These are phyloP conservation scores for Meles meles DNA, from an alignment of 2,113 vertebrate species.

Conservation along the genomic window DNA sequence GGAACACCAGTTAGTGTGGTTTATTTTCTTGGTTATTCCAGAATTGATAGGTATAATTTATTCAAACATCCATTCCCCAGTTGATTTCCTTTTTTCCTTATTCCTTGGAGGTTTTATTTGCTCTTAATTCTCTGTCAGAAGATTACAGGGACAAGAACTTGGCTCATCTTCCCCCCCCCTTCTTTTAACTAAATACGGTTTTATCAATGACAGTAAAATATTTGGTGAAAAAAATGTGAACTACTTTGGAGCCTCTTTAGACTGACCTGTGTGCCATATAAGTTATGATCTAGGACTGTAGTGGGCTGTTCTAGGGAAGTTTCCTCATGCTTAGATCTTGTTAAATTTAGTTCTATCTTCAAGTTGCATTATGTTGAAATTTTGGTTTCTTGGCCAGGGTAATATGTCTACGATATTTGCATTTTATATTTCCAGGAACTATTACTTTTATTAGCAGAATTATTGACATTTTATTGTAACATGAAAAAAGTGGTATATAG, in stretches of 20 bases:
- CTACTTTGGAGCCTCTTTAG: not conserved
- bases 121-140: not conserved
- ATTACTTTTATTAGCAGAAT: not conserved
- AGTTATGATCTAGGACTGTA: not conserved
- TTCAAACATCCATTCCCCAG: not conserved
- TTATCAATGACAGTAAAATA: not conserved
- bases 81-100: not conserved
- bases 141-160: not conserved
- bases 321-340: not conserved
- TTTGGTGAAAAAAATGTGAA: not conserved
- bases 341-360: not conserved
- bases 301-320: not conserved
- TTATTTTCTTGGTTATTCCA: constrained; percentile 1
- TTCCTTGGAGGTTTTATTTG: not conserved
- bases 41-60: not conserved
- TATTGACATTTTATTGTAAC: not conserved
- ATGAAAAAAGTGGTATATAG: not conserved
- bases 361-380: not conserved
- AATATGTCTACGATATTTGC: not conserved
- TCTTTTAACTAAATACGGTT: not conserved
- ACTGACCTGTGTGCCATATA: not conserved
- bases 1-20: not conserved
- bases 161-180: not conserved
- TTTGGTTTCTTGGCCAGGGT: constrained; percentile 13
- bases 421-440: not conserved